Base-by-base conservation (phyloP, 92 coral and sea anemone species). In the Porites cylindrica region DNA sequence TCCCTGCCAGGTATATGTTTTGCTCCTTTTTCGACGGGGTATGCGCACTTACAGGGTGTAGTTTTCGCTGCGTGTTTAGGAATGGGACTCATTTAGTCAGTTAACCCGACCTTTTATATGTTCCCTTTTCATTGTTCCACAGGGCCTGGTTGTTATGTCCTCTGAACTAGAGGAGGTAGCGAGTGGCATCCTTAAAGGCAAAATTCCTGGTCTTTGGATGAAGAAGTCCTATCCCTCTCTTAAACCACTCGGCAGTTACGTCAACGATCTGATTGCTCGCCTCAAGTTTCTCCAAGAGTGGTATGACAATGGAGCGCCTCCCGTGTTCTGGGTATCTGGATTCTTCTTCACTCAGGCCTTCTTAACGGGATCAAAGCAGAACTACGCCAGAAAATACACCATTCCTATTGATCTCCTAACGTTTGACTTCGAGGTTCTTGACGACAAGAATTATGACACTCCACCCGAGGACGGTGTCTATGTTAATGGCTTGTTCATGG, bases 121-220 rank as follows among this genome's bases (percentile, higher is more conserved):
- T 16, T 56, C 6, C 4, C 17, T 26, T 19, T 68, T 24, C 18
- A 23, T 67, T 60, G 32, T 50, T 66, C 70, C 47, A 60, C 65
- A 96, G 99, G 99, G 99, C 85, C 90, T 97, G 88, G 99, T 97
- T 18, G 99, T 97, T 66, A 97, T 97, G 99, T 97, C 99, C 47
- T 95, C 98, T 38, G 99, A 97, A 68, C 84, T 97, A 9, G 99
- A 97, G 60, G 99, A 97, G 70, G 99, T 97, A 3, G 96, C 93
- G 62, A 91, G 90, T 73, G 79, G 98, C 72, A 97, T 97, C 66
- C 94, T 97, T 13, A 89, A 95, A 70, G 99, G 99, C 14, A 93
- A 75, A 78, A 97, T 97, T 72, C 99, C 99, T n/a, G 96, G 94
- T 14, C 82, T 97, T 91, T 97, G 99, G 99, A 97, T 97, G 99